Base-by-base conservation (phyloP, 2,888 invertebrate genomes). In the Siphlonurus alternatus region DNA sequence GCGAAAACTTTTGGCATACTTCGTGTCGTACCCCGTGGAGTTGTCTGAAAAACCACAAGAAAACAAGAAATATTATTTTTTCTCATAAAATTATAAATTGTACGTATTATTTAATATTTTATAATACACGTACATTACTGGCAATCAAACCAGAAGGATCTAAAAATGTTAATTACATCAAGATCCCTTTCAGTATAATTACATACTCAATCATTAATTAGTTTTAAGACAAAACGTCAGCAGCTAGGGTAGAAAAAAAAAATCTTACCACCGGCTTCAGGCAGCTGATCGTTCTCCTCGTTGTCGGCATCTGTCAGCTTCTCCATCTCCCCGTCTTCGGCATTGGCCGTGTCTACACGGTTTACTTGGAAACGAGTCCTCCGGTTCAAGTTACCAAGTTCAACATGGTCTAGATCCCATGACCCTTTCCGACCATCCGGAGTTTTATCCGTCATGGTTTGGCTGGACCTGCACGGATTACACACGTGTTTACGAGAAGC, bases 1-100 rank as follows among this genome's bases (percentile, higher is more conserved):
- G 67, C 89, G 82, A 76, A 89, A 89, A 76, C 88, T 89, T 76
- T 88, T 88, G 2, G 82, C 84, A 77, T 88, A 86, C 76, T 85
- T 85, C 18, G 86, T 85, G 72, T 87, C 85, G 66, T 79, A 79
- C 68, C 77, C 76, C 67, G 67, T 60, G 63, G 68, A 68, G 62
- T 67, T 61, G 61, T 81, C 76, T 5, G 75, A 73, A 7, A 5
- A 56, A 56, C 7, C 5, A 38, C 15, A 38, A 38, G 15, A 38
- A 38, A 71, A 75, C 75, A 56, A 76, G 67, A 65, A 74, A 69
- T 5, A 75, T 75, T 67, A 74, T 71, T 66, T 78, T 2, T 78
- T 80, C 68, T 78, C 72, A 24, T 78, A 72, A 66, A n/a, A n/a
- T n/a, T n/a, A n/a, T n/a, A n/a, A n/a, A n/a, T n/a, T n/a, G n/a